A percentile compares a stretch with the other conserved stretches of the same genome.
Conservation (phyloP, 2,888 invertebrate genomes). For the Ectemnius cavifrons region DNA sequence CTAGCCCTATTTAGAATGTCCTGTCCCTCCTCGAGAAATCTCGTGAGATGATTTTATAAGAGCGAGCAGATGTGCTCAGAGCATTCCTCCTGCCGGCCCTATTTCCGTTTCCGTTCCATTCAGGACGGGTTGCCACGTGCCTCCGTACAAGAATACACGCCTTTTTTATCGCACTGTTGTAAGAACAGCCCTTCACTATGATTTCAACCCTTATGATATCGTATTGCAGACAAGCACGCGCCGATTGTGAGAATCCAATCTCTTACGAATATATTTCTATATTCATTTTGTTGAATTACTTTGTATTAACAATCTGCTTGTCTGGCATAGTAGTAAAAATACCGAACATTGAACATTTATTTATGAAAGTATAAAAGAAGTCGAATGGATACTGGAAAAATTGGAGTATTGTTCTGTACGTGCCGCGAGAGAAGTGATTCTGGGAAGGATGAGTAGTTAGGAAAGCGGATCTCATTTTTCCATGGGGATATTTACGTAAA, state of each 20-base stretch:
- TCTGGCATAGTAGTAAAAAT: no score
- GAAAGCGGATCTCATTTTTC: background rate
- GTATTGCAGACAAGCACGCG: background rate
- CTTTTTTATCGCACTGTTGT: background rate
- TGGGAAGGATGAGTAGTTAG: no score
- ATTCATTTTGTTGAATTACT: no score
- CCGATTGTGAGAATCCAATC: no score
- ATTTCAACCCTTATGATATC: background rate
- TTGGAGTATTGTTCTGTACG: no score
- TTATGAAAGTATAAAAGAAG: background rate
- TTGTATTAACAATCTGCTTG: no score
- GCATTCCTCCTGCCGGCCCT: constrained; percentile 23
- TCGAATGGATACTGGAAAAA: background rate
- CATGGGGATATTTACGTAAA: constrained; percentile 25
- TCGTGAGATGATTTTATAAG: constrained; percentile 41
- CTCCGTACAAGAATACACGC: background rate
- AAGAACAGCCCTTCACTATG: background rate
- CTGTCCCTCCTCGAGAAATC: constrained; percentile 35
- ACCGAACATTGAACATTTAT: no score
- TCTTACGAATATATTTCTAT: no score
- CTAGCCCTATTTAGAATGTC: constrained; percentile 29
- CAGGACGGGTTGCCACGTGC: constrained; percentile 32
- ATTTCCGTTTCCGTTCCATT: constrained; percentile 51
- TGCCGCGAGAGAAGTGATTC: no score
- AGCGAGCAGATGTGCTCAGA: constrained; percentile 37